Conservation (phyloP, 1,140 invertebrate genomes). For the Glomeris maerens region DNA sequence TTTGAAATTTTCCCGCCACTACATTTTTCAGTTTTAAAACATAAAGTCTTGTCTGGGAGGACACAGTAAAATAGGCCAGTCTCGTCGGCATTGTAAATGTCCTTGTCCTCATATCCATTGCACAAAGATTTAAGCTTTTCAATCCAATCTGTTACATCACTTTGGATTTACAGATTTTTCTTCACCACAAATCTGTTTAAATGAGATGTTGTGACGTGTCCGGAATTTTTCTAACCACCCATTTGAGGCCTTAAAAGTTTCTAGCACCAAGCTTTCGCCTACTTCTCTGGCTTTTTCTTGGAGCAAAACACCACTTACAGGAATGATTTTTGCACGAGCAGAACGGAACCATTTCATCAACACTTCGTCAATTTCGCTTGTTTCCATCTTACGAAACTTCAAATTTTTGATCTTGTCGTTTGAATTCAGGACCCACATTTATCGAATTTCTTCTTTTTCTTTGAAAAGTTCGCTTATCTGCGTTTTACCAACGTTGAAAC, state of each 20-base stretch:
- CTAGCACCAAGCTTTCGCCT: slow-evolving; percentile 19
- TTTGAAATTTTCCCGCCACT: slow-evolving; percentile 23
- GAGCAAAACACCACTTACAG: slow-evolving; percentile 19
- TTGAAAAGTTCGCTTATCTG: no score
- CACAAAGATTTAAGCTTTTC: slow-evolving; percentile 10
- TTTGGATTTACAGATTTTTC: slow-evolving; percentile 14
- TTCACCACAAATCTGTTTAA: slow-evolving; percentile 14
- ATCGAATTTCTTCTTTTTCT: no score
- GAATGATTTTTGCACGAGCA: slow-evolving; percentile 13
- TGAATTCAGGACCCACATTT: no score
- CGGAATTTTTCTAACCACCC: slow-evolving; percentile 21
- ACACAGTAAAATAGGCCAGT: slow-evolving; percentile 17
- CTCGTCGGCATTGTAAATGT: slow-evolving; percentile 19
- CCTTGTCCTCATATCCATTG: slow-evolving; percentile 16
- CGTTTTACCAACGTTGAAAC: no score
- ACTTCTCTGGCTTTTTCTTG: slow-evolving; percentile 20
- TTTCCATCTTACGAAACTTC: no score
- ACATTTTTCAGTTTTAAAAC: slow-evolving; percentile 28
- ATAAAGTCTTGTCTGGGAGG: slow-evolving; percentile 26
- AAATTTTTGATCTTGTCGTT: no score
- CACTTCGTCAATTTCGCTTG: no score
- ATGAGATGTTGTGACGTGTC: slow-evolving; percentile 17
- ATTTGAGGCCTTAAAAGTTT: slow-evolving; percentile 25
- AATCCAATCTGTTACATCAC: slow-evolving; percentile 13
- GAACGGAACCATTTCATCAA: no score